Evolutionary conservation across 2,797 vertebrate genomes (phyloP), one percentile per base, ranked within the genome.

Genomic region (Takifugu rubripes): DNA sequence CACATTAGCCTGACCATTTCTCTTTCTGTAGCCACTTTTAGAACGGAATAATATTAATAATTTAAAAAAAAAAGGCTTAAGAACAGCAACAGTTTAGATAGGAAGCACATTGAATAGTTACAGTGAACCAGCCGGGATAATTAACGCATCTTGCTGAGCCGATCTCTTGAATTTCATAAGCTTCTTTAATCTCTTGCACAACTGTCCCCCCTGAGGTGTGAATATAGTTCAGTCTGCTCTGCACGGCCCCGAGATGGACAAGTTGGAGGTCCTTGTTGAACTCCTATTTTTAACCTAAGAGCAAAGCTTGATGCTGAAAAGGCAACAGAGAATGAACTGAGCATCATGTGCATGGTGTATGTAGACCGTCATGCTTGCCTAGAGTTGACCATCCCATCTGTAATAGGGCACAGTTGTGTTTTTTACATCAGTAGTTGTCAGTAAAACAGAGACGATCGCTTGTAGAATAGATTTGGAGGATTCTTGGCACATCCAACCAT

Each of bases 301-400:
- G 44, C 7, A 46, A 21, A 21, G 15, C 4, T n/a, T n/a, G 17
- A 21, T n/a, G 17, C n/a, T 46, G 5, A 46, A 46, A 46, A 46
- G 16, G 9, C 16, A 17, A 46, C 17, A 21, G 21, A 17, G 46
- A 56, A 71, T 59, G 26, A 69, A 72, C 43, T 2, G 25, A 76
- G 51, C 56, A 54, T 70, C 64, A 76, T 79, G 75, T 90, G 90
- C 90, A 92, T 91, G 89, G 70, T 77, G 61, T 83, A 77, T 57
- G 74, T 84, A 75, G 75, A 70, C n/a, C 70, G 70, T 84, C 75
- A 75, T 74, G 73, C 76, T 84, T 91, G 90, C 88, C 91, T 88
- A 88, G 65, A 78, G 53, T 71, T 64, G 68, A 72, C 73, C 60
- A 57, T 51, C 61, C 61, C 71, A 66, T 77, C 36, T 12, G 55